Base-by-base conservation (phyloP, 2,797 vertebrate genomes). In the Vireo griseus region DNA sequence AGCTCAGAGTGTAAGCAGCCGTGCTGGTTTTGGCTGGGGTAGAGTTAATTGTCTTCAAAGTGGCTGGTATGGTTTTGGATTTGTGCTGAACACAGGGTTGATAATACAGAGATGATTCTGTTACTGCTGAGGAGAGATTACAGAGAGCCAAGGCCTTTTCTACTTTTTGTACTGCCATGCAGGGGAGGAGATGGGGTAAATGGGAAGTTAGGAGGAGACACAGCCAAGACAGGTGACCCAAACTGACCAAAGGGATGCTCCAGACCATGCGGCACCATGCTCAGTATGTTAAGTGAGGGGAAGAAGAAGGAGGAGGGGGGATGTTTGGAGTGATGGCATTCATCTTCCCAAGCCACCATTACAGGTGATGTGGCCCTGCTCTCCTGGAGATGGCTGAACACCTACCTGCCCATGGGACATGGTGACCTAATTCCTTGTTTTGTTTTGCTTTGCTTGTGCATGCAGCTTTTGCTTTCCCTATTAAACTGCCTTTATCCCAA, bases 141-240 rank as follows among this genome's bases (percentile, higher is more conserved):
- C 35, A 19, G 19, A 21, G 44, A 57, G 14, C 14, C 71, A 69
- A 76, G 24, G 20, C 15, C 17, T 57, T 51, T 69, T 63, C 28
- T 69, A 2, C 20, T 40, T 57, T 57, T 45, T 5, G 2, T 33
- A 26, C 25, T 51, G 20, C 6, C 5, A 5, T 0, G 3, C 13
- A 19, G 37, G 14, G 10, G 9, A 63, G 19, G 17, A 45, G 17
- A 5, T 1, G 2, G 6, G 5, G 16, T 33, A 5, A 3, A 5
- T 22, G 24, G 10, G 7, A 69, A 21, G 8, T 0, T 29, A 50
- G 24, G n/a, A 69, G 7, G 9, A 51, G n/a, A 57, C 37, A 76
- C 16, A 69, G 14, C 9, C n/a, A 39, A 37, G 44, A 35, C 25
- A 35, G 15, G 39, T 24, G 65, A 14, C 18, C 21, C 17, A 71